Conservation (phyloP, 2,113 vertebrate genomes). For the Paradoxurus hermaphroditus region DNA sequence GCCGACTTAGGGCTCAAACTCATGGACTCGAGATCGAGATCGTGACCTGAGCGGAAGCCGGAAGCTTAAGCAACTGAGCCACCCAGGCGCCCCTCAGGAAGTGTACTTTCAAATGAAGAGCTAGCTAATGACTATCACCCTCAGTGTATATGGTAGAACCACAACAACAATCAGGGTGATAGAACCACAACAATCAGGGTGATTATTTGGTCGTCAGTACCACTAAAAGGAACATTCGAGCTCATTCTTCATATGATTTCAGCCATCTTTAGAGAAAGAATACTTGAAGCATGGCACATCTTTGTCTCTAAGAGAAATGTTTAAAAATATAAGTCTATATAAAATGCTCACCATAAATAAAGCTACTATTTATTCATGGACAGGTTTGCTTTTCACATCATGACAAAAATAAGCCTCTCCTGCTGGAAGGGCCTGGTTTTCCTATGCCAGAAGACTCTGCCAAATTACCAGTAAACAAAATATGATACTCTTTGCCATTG, state of each 20-base stretch:
- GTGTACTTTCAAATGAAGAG: slow-evolving; percentile 26
- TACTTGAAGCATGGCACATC: neutral
- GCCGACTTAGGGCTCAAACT: too few species aligned
- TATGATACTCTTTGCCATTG: neutral
- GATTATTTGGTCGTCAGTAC: neutral
- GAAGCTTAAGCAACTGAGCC: too few species aligned
- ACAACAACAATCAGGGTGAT: neutral
- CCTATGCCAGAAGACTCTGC: neutral
- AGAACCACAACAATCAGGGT: neutral
- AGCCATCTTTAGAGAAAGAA: neutral
- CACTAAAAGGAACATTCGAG: slow-evolving; percentile 10
- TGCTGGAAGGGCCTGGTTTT: neutral
- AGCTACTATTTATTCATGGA: neutral
- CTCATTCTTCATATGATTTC: neutral
- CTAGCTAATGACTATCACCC: neutral
- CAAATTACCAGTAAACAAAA: slow-evolving; percentile 29
- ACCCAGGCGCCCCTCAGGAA: neutral
- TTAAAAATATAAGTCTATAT: neutral
- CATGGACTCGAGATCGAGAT: too few species aligned
- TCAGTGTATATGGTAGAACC: neutral
- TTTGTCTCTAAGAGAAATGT: neutral
- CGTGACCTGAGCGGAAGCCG: too few species aligned
- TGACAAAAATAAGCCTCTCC: neutral
- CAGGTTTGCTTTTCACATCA: neutral
- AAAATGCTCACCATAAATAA: neutral